These are phyloP conservation scores for Aldrovandia affinis DNA, from an alignment of 2,797 vertebrate genomes.

Conservation along the genomic window DNA sequence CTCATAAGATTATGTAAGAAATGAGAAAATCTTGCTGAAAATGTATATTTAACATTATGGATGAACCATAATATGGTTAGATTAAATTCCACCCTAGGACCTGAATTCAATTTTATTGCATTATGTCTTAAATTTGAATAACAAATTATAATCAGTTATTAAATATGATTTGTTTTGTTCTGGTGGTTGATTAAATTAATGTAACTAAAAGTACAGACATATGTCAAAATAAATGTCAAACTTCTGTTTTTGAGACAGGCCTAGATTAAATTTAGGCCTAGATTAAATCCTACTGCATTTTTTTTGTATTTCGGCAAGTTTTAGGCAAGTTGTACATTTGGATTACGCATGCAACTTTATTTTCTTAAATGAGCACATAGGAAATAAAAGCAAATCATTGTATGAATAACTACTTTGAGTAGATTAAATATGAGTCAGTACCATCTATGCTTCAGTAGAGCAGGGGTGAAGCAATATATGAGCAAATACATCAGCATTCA, in stretches of 20 bases:
- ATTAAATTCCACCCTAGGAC: background rate
- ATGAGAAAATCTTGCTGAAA: background rate
- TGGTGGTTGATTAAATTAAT: constrained; percentile 23
- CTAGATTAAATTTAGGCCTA: background rate
- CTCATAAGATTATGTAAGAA: background rate
- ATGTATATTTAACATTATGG: background rate
- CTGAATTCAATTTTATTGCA: no score
- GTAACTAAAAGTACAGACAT: background rate
- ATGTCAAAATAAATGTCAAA: constrained; percentile 28
- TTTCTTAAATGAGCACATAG: no score
- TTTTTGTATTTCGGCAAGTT: no score
- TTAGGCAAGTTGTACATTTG: no score
- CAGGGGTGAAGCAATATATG: background rate
- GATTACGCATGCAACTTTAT: no score
- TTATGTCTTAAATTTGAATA: background rate
- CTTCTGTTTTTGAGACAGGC: background rate
- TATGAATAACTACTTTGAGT: constrained; percentile 26
- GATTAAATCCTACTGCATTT: no score
- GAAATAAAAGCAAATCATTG: constrained; percentile 28
- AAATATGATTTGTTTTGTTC: background rate
- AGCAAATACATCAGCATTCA: background rate
- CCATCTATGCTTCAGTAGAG: constrained; percentile 13
- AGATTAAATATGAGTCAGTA: constrained; percentile 32
- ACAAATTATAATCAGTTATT: background rate
- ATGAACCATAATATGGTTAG: background rate